Conservation (phyloP, 2,888 invertebrate species). For the Sarcophaga carnaria region DNA sequence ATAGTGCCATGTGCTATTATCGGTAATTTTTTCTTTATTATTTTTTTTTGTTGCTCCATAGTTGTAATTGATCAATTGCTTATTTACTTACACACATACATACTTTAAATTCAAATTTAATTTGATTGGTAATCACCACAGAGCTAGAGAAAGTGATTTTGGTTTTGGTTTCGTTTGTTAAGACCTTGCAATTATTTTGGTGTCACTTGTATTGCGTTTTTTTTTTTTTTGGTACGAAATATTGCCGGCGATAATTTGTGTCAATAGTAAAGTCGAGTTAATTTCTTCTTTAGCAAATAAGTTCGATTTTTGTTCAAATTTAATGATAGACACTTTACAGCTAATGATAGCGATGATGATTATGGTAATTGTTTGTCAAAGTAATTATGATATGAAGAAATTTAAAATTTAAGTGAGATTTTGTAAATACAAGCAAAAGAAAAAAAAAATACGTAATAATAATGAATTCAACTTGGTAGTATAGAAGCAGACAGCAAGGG, state of each 20-base stretch:
- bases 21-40: too few species aligned
- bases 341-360: background rate
- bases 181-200: background rate
- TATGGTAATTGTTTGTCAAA: constrained; percentile 26
- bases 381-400: constrained; percentile 36
- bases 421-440: background rate
- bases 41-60: too few species aligned
- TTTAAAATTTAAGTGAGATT: background rate
- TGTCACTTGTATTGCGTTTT: too few species aligned
- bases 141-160: background rate
- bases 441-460: background rate
- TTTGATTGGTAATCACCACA: background rate
- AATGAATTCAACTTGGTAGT: background rate
- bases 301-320: background rate
- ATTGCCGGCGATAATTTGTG: background rate
- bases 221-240: background rate
- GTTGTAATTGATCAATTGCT: too few species aligned
- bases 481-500: background rate
- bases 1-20: too few species aligned
- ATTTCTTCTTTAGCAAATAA: constrained; percentile 40
- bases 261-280: background rate
- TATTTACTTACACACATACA: too few species aligned
- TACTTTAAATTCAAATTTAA: too few species aligned
- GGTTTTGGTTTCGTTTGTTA: background rate
- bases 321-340: background rate